Evolutionary conservation across 2,888 invertebrate genomes (phyloP), one percentile per base, ranked within the genome.

Genomic region (Hermodice carunculata): DNA sequence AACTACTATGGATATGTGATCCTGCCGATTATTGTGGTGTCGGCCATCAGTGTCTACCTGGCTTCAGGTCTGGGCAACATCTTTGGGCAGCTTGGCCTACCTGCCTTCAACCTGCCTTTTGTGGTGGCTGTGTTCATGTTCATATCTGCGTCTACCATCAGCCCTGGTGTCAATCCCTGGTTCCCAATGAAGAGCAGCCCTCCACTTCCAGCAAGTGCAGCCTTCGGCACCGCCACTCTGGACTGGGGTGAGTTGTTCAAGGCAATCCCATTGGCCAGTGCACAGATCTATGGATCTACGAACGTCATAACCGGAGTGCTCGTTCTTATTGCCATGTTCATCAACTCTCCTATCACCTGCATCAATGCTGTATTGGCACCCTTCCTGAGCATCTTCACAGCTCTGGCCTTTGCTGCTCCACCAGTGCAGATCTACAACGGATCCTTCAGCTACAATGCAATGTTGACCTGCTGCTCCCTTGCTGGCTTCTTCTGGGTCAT

Each of bases 91-190:
- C 40, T 32, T 3, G 32, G 51, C 17, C 58, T 63, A 6, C 64
- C 64, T n/a, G 64, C 53, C 22, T 52, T 64, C 28, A 64, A 64
- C 53, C 46, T 64, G 8, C 64, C 64, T 22, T 64, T 64, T 40
- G 37, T 43, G 19, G 42, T 64, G 29, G 32, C 54, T 6, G 51
- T 52, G 5, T 64, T 64, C 29, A 19, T 44, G 22, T 64, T 64
- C 60, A 29, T 64, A n/a, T 59, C 63, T 14, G 63, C 63, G 17
- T 40, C 40, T 5, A 37, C 42, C 4, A 49, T 49, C 49, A 14
- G 22, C 31, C 3, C 48, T 1, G 24, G 31, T 3, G n/a, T n/a
- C n/a, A 62, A 62, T 49, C 54, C 54, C 1, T 46, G 56, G 40
- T 62, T 62, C 56, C 52, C 51, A 1, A 51, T 52, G 19, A 57